Base-by-base conservation (phyloP, 1,140 invertebrate species). In the Drosophila sechellia region DNA sequence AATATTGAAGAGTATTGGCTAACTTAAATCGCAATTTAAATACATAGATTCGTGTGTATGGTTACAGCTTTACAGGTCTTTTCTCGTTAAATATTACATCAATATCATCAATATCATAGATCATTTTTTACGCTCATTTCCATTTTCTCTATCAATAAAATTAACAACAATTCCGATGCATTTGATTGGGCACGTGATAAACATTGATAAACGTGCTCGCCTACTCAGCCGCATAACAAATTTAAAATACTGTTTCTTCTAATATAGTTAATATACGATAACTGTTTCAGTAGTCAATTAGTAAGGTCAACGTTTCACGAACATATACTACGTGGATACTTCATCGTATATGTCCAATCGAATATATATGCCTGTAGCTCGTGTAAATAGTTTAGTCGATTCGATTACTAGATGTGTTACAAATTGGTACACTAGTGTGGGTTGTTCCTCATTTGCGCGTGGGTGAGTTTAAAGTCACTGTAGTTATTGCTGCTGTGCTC, bases 101-200 rank as follows among this genome's bases (percentile, higher is more conserved):
- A 31, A 52, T 45, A 56, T 52, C 34, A 55, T 52, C 34, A 74
- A 52, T 75, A 75, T 65, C 46, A 66, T 77, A 68, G 42, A 76
- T 76, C 60, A 46, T 15, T 25, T 42, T 31, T 39, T 69, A 42
- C 43, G 48, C 12, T 68, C 57, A 35, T 39, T 60, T 52, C 31
- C 25, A n/a, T 17, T 31, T 50, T 42, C 57, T 81, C 66, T 85
- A 84, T 83, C 75, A 83, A 83, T 87, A 79, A 83, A 83, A 79
- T 86, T 69, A 86, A 87, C 83, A 86, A 86, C 80, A 84, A 83
- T 87, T 76, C 76, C 69, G 69, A 87, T 87, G 73, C 74, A 77
- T 75, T 75, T 75, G 71, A 55, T 74, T 63, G 57, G 50, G 80
- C 74, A 79, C 64, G 53, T 75, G 63, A 64, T 70, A 70, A 83